Conservation (phyloP, 1,140 invertebrate species). For the Matsumurasca onukii region DNA sequence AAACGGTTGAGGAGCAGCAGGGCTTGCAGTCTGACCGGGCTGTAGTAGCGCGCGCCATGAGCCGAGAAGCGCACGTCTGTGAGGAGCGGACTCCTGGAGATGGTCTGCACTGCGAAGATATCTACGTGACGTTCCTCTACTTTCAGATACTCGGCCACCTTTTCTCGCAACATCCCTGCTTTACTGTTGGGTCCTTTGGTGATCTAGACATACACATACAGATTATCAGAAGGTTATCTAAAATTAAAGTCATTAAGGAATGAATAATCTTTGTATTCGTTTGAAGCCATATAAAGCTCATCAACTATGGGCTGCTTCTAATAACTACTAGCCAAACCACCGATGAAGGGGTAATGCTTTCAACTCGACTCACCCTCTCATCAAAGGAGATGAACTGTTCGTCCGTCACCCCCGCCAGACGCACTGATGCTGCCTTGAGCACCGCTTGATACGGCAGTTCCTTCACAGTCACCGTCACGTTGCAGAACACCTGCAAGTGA, state of each 20-base stretch:
- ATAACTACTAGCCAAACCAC: too few relatives aligned
- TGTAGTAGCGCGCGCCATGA: conserved; percentile 85
- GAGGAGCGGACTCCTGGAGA: conserved; percentile 79
- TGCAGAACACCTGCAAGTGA: conserved; percentile 49
- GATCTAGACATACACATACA: background rate
- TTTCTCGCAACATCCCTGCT: conserved; percentile 64
- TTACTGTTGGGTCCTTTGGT: conserved; percentile 64
- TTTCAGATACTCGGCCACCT: conserved; percentile 61
- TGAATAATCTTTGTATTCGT: too few relatives aligned
- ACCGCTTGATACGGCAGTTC: conserved; percentile 94
- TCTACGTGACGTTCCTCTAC: conserved; percentile 87
- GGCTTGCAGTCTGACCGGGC: conserved; percentile 88
- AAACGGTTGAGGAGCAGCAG: conserved; percentile 87
- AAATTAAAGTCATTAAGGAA: too few relatives aligned
- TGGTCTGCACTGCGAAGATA: conserved; percentile 90
- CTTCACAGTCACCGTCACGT: conserved; percentile 88
- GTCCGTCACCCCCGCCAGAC: conserved; percentile 90
- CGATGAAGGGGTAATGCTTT: too few relatives aligned
- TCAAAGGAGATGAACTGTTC: conserved; percentile 93
- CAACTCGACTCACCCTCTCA: conserved; percentile 71
- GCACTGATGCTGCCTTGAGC: conserved; percentile 88
- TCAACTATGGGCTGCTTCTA: too few relatives aligned
- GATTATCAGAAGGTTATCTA: too few relatives aligned
- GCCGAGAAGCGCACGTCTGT: conserved; percentile 93
- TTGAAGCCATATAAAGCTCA: too few relatives aligned